Percentiles rank a stretch among this genome's conserved stretches.
Evolutionary conservation across 2,888 invertebrate species (phyloP).

Genomic region (Pecten maximus): DNA sequence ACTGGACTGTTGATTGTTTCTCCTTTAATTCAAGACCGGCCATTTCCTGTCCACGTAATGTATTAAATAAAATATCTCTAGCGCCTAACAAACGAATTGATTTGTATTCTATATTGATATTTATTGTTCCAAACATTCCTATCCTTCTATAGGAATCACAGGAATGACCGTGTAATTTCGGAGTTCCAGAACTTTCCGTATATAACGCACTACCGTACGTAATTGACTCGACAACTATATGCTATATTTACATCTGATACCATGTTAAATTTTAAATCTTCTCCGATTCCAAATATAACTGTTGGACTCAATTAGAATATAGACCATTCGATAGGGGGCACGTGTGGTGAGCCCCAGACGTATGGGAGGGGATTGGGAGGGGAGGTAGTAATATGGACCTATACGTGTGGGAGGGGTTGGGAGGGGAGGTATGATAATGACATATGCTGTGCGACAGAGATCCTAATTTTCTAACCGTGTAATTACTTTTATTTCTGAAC

Average conservation of each 20-base stretch:
- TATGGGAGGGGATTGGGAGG: not conserved
- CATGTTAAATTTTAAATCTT: not conserved
- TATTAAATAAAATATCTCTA: not conserved
- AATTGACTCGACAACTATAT: not conserved
- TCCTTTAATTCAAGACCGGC: not conserved
- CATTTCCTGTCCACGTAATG: not conserved
- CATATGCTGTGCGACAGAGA: not conserved
- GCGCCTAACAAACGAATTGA: not conserved
- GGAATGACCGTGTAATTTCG: not conserved
- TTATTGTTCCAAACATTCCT: not conserved
- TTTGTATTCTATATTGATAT: too few species aligned
- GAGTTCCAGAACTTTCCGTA: not conserved
- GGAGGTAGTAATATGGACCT: too few species aligned
- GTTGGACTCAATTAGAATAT: not conserved
- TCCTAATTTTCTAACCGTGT: not conserved
- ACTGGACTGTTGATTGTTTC: not conserved
- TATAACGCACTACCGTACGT: not conserved
- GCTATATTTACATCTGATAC: not conserved
- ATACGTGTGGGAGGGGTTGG: not conserved
- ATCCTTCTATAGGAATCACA: not conserved
- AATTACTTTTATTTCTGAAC: not conserved
- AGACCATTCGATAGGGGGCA: not conserved
- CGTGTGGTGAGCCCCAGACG: not conserved
- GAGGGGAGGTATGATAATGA: not conserved
- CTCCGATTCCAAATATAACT: not conserved